Percentiles rank a stretch among this genome's conserved stretches.
Evolutionary conservation across 2,113 vertebrate species (phyloP).

Genomic region (Myodes glareolus): DNA sequence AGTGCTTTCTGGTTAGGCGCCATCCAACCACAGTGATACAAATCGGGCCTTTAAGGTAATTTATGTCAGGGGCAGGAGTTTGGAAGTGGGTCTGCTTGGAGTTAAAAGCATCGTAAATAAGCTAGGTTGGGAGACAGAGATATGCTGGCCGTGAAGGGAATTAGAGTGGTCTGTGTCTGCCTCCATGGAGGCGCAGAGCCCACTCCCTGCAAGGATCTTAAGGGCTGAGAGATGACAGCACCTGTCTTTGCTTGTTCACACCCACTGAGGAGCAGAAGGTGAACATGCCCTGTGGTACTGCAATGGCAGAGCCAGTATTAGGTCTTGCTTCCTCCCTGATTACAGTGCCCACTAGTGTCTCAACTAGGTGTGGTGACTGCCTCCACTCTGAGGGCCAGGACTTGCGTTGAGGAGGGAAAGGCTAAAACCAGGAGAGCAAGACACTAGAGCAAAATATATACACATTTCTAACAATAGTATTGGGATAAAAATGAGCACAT

Average conservation of each 20-base stretch:
- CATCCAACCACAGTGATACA: slow-evolving; percentile 71
- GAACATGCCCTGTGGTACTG: neutral
- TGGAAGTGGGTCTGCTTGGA: slow-evolving; percentile 81
- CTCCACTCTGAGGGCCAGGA: neutral
- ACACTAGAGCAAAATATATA: neutral
- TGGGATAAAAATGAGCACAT: neutral
- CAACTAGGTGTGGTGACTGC: neutral
- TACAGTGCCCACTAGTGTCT: rapidly evolving
- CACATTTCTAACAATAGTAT: neutral
- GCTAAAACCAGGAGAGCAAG: neutral
- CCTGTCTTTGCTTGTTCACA: too few species aligned
- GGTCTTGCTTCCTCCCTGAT: too few species aligned
- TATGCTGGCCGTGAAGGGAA: neutral
- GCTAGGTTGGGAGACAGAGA: slow-evolving; percentile 58
- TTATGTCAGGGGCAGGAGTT: slow-evolving; percentile 81
- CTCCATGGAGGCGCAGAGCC: rapidly evolving
- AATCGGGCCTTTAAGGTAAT: slow-evolving; percentile 85
- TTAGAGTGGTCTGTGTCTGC: neutral
- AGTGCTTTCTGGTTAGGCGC: slow-evolving; percentile 83
- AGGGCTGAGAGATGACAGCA: neutral
- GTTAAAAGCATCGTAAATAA: slow-evolving; percentile 88
- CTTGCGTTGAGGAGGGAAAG: neutral
- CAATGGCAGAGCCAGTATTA: rapidly evolving
- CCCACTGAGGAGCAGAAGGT: rapidly evolving
- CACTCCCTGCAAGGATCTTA: rapidly evolving